A percentile compares a stretch with the other conserved stretches of the same genome.
phyloP scores from a whole-genome alignment of 2,888 invertebrate species.

The Lithodes maja region DNA sequence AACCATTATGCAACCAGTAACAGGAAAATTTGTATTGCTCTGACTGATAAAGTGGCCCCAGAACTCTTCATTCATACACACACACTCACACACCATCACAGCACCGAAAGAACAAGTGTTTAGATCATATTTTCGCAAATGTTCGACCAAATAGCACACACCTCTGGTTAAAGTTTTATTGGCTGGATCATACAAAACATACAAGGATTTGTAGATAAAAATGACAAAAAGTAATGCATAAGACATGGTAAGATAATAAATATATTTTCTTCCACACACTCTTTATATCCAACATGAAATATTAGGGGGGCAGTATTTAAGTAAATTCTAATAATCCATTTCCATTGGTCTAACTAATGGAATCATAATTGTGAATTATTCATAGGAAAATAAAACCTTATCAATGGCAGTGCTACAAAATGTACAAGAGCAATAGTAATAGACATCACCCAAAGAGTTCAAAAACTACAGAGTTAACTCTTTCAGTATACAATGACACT shows the following conservation, averaged over 20 bases:
- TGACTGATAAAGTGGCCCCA: neutral
- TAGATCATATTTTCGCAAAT: conserved; percentile 17
- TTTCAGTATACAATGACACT: neutral
- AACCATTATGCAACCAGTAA: neutral
- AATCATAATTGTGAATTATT: neutral
- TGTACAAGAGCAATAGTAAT: conserved; percentile 31
- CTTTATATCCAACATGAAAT: neutral
- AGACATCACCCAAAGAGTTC: neutral
- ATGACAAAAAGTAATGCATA: neutral
- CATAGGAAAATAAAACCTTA: conserved; percentile 20
- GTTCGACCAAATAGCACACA: conserved; percentile 57
- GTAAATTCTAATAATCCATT: neutral
- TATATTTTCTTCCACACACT: neutral
- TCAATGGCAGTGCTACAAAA: conserved; percentile 23
- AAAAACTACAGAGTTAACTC: conserved; percentile 6
- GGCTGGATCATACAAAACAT: conserved; percentile 58
- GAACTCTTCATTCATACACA: conserved; percentile 9
- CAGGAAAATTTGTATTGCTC: neutral
- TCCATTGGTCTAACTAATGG: conserved; percentile 31
- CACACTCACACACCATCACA: neutral
- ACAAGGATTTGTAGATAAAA: conserved; percentile 25
- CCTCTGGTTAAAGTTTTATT: conserved; percentile 63
- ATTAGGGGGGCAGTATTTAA: too few species aligned
- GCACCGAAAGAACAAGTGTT: neutral
- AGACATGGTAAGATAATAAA: neutral